Evolutionary conservation across 2,888 invertebrate species (phyloP).

Genomic region (Polydrusus pterygomalis): DNA sequence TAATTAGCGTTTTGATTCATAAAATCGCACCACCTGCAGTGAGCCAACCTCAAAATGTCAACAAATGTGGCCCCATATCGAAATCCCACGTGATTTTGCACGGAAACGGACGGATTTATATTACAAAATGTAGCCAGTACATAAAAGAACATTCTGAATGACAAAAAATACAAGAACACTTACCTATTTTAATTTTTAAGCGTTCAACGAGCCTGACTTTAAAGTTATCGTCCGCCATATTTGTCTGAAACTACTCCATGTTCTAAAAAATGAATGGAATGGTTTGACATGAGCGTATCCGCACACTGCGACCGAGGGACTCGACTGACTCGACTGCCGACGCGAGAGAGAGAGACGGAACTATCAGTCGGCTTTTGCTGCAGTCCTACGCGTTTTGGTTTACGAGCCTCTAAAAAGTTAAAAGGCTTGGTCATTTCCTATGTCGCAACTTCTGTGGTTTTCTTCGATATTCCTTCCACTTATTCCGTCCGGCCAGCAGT

Average conservation of each 20-base stretch:
- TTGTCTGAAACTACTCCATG: conserved; percentile 80
- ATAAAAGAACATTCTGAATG: conserved; percentile 8
- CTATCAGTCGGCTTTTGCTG: conserved; percentile 31
- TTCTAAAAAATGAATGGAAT: conserved; percentile 71
- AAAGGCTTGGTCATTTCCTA: conserved; percentile 55
- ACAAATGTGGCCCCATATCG: conserved; percentile 57
- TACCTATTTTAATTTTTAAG: conserved; percentile 95
- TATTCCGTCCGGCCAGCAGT: conserved; percentile 19
- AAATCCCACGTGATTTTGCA: conserved; percentile 26
- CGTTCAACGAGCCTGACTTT: conserved; percentile 94
- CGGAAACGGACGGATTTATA: neutral
- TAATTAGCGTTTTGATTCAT: conserved; percentile 50
- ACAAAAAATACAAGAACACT: conserved; percentile 69
- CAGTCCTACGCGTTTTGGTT: conserved; percentile 52
- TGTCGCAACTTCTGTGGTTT: conserved; percentile 46
- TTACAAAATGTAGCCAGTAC: conserved; percentile 9
- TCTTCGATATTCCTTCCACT: conserved; percentile 15
- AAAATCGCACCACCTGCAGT: conserved; percentile 65
- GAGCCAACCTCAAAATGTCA: conserved; percentile 65
- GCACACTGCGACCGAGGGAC: conserved; percentile 43
- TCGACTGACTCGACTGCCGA: conserved; percentile 32
- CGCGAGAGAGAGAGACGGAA: conserved; percentile 47
- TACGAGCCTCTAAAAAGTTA: conserved; percentile 45
- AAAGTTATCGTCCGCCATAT: conserved; percentile 93
- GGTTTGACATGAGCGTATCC: conserved; percentile 67